Percentiles rank a stretch among this genome's conserved stretches.
phyloP scores from a whole-genome alignment of 2,888 invertebrate genomes.

The Gari tellinella region DNA sequence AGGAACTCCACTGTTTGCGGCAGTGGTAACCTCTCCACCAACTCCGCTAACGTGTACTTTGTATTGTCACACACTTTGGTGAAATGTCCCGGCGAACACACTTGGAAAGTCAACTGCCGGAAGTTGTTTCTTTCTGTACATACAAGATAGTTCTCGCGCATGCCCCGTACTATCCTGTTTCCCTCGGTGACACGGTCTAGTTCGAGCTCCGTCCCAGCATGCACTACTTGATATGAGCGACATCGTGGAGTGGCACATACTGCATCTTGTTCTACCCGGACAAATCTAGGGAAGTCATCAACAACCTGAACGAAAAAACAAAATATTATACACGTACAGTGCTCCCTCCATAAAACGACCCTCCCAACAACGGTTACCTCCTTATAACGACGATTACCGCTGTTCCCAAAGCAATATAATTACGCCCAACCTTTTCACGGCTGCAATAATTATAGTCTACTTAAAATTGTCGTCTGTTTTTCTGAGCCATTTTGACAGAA shows the following conservation, averaged over 20 bases:
- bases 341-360: too few relatives aligned
- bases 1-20: conserved; percentile 50
- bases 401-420: too few relatives aligned
- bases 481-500: too few relatives aligned
- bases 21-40: conserved; percentile 49
- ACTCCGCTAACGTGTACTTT: conserved; percentile 43
- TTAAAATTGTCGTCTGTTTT: too few relatives aligned
- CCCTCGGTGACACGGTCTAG: conserved; percentile 49
- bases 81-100: conserved; percentile 38
- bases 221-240: conserved; percentile 26
- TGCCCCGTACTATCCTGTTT: conserved; percentile 20
- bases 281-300: conserved; percentile 48
- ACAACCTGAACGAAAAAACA: conserved; percentile 34
- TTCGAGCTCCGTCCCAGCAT: conserved; percentile 40
- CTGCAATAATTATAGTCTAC: too few relatives aligned
- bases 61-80: conserved; percentile 36
- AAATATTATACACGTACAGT: too few relatives aligned
- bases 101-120: conserved; percentile 38
- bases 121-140: conserved; percentile 24
- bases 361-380: too few relatives aligned
- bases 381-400: too few relatives aligned
- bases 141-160: conserved; percentile 44
- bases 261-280: conserved; percentile 40
- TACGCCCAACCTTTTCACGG: too few relatives aligned
- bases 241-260: conserved; percentile 44